Conservation (phyloP, 2,113 vertebrate species). For the Saimiri boliviensis region DNA sequence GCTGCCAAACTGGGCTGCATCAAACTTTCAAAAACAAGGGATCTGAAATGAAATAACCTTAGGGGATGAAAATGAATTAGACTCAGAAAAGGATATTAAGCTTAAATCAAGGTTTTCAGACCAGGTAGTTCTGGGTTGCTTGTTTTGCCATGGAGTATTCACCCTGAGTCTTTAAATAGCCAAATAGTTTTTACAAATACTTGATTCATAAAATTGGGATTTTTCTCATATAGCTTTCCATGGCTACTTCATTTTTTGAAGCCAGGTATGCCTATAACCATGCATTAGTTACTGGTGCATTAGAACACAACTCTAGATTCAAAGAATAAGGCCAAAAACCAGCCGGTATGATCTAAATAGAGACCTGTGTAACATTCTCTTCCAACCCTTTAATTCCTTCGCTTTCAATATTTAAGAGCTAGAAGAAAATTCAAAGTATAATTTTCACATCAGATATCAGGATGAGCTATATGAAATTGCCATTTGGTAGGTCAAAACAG, state of each 20-base stretch:
- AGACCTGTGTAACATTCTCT: background rate
- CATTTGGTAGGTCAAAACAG: slow-evolving; percentile 55
- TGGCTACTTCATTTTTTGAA: background rate
- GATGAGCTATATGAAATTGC: slow-evolving; percentile 49
- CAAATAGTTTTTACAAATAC: slow-evolving; percentile 33
- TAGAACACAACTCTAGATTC: background rate
- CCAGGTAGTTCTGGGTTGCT: background rate
- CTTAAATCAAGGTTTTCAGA: slow-evolving; percentile 12
- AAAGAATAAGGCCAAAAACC: background rate
- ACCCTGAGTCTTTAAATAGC: slow-evolving; percentile 1
- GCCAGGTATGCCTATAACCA: background rate
- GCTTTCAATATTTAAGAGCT: slow-evolving; percentile 1
- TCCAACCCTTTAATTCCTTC: slow-evolving; percentile 27
- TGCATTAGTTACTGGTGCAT: background rate
- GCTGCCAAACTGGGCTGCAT: background rate
- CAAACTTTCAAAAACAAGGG: background rate
- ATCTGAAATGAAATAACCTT: slow-evolving; percentile 21
- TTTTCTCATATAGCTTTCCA: slow-evolving; percentile 14
- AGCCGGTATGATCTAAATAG: slow-evolving; percentile 15
- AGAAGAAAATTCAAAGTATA: slow-evolving; percentile 10
- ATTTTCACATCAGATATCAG: slow-evolving; percentile 15
- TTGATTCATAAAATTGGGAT: slow-evolving; percentile 30
- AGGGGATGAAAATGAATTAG: background rate
- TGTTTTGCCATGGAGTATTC: background rate
- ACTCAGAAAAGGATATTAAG: background rate